phyloP scores from a whole-genome alignment of 1,140 invertebrate species.

The Ceratosolen solmsi region DNA sequence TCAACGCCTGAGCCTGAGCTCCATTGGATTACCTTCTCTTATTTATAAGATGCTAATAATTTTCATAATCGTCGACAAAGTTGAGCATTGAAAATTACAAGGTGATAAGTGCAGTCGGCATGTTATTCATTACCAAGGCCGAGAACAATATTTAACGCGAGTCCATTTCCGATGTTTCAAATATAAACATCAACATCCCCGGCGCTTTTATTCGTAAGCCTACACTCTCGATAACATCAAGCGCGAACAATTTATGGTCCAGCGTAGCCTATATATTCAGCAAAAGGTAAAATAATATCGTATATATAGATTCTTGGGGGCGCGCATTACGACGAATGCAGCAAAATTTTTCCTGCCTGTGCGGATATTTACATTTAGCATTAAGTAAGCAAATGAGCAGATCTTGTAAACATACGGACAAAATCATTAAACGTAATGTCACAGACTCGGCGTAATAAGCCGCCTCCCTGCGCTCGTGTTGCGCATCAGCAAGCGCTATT shows the following conservation, averaged over 20 bases:
- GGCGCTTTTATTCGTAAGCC: slow-evolving; percentile 23
- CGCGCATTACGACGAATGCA: slow-evolving; percentile 3
- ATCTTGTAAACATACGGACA: slow-evolving; percentile 42
- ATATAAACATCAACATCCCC: slow-evolving; percentile 28
- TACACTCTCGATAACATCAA: slow-evolving; percentile 30
- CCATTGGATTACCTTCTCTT: no score
- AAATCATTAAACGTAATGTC: slow-evolving; percentile 48
- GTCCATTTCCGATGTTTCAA: slow-evolving; percentile 32
- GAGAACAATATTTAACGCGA: slow-evolving; percentile 4
- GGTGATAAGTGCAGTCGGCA: background rate
- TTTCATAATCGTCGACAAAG: background rate
- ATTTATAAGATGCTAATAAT: background rate
- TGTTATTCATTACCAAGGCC: background rate
- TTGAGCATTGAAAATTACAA: background rate
- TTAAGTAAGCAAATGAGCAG: slow-evolving; percentile 45
- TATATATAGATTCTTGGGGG: slow-evolving; percentile 11
- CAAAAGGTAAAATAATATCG: slow-evolving; percentile 18
- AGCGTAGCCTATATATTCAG: slow-evolving; percentile 2
- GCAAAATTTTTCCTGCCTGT: background rate
- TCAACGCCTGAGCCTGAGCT: no score
- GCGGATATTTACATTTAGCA: slow-evolving; percentile 43
- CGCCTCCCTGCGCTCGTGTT: background rate
- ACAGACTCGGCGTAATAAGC: slow-evolving; percentile 21
- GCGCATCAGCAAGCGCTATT: background rate
- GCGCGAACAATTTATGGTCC: slow-evolving; percentile 20